These are phyloP conservation scores for Drosophila paranaensis DNA, from an alignment of 2,888 invertebrate genomes.

Conservation along the genomic window DNA sequence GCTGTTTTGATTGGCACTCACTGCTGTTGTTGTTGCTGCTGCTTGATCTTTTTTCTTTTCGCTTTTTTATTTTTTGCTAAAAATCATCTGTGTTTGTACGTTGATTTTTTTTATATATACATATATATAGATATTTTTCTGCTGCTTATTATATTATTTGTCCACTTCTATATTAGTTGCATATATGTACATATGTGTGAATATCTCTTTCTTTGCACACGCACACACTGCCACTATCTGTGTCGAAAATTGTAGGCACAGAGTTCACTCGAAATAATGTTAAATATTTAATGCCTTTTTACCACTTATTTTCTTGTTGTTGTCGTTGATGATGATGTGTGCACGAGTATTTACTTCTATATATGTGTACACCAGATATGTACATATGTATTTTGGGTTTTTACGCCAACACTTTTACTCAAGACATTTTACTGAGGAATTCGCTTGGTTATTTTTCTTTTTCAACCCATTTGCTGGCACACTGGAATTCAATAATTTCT, in stretches of 20 bases:
- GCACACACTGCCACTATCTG: slow-evolving; percentile 35
- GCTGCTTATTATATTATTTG: slow-evolving; percentile 69
- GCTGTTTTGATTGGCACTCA: slow-evolving; percentile 73
- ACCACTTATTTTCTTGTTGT: slow-evolving; percentile 45
- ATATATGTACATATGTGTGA: slow-evolving; percentile 59
- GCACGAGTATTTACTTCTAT: slow-evolving; percentile 21
- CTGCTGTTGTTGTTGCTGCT: slow-evolving; percentile 50
- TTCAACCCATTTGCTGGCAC: slow-evolving; percentile 49
- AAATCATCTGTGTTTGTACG: slow-evolving; percentile 81
- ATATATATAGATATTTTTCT: slow-evolving; percentile 24
- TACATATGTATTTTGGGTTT: slow-evolving; percentile 63
- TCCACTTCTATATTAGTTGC: slow-evolving; percentile 69
- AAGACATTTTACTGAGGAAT: slow-evolving; percentile 67
- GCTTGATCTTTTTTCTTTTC: slow-evolving; percentile 72
- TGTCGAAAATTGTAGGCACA: slow-evolving; percentile 45
- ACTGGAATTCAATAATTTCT: slow-evolving; percentile 49
- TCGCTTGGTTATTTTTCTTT: slow-evolving; percentile 32
- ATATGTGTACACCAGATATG: slow-evolving; percentile 7
- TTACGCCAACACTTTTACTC: slow-evolving; percentile 69
- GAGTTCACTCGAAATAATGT: slow-evolving; percentile 69
- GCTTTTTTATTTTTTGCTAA: slow-evolving; percentile 73
- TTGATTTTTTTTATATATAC: slow-evolving; percentile 57
- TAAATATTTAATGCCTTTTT: slow-evolving; percentile 65
- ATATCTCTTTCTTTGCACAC: slow-evolving; percentile 49
- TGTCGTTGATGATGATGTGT: slow-evolving; percentile 9